Base-by-base conservation (phyloP, 30 jellyfish, hydroid and myxozoan genomes). In the Cassiopea andromeda region DNA sequence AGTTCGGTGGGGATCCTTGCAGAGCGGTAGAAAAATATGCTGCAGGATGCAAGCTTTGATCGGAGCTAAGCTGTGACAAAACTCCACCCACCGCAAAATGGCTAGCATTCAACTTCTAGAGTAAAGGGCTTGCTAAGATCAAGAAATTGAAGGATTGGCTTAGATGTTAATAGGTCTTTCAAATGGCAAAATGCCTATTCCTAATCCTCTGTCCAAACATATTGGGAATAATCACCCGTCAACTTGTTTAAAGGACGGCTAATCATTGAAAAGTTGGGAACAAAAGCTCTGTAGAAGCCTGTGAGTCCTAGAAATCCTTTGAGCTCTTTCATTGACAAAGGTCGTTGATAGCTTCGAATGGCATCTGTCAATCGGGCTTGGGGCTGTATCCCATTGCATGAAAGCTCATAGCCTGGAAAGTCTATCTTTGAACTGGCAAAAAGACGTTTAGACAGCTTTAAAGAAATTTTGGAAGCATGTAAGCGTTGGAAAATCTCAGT, bases 381-480 rank as follows among this genome's bases (percentile, higher is more conserved):
- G 45, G 92, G 92, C 67, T 83, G 70, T 44, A 70, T 46, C 2
- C 92, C 92, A 15, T 83, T 46, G 48, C 48, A 7, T 17, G 92
- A 83, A 83, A 83, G 92, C 88, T 83, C 92, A 47, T 66, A 83
- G 43, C 92, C 85, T 44, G 68, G 54, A 83, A 83, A 66, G 59
- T n/a, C 66, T 48, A 68, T 13, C 80, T 67, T 66, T 19, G 70
- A 44, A 16, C 38, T 13, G 4, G 68, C 87, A 68, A 83, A 69
- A 66, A 67, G 73, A 49, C 92, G 68, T 69, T 83, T 83, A 12
- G 87, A 83, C 19, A 9, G 74, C 72, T 67, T 83, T 60, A 69
- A 47, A 10, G 74, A 43, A 7, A 83, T 69, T 8, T 68, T 69
- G 85, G 87, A 69, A 66, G 74, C 8, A 8, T 68, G 61, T 66